Percentiles rank a stretch among this genome's conserved stretches.
Evolutionary conservation across 2,888 invertebrate species (phyloP).

Genomic region (Drosophila sordidula): DNA sequence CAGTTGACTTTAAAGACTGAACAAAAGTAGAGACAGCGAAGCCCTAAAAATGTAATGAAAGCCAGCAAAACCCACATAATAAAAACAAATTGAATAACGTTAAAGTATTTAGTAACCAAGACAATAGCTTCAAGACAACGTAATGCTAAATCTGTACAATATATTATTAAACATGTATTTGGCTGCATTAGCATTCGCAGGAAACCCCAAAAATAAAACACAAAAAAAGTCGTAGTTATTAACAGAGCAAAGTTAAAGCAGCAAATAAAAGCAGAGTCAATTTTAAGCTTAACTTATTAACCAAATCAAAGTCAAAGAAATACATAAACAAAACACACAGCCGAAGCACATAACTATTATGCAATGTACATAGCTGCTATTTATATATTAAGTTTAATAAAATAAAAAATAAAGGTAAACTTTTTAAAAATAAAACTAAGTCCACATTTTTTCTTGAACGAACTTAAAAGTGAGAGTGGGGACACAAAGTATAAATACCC

Average conservation of each 20-base stretch:
- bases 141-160: slow-evolving; percentile 10
- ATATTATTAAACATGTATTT: slow-evolving; percentile 9
- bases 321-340: slow-evolving; percentile 35
- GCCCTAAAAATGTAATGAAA: slow-evolving; percentile 29
- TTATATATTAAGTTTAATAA: slow-evolving; percentile 53
- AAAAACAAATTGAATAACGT: slow-evolving; percentile 36
- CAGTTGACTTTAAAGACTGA: slow-evolving; percentile 78
- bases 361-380: slow-evolving; percentile 51
- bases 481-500: too few species aligned
- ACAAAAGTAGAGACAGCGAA: slow-evolving; percentile 50
- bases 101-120: slow-evolving; percentile 43
- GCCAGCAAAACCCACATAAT: slow-evolving; percentile 23
- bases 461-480: too few species aligned
- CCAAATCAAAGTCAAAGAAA: slow-evolving; percentile 55
- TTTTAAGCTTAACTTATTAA: slow-evolving; percentile 69
- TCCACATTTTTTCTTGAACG: too few species aligned
- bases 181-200: slow-evolving; percentile 24
- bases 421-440: neutral
- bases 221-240: slow-evolving; percentile 27
- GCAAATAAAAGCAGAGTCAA: slow-evolving; percentile 57
- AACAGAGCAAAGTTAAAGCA: slow-evolving; percentile 9
- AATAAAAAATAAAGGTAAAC: slow-evolving; percentile 19
- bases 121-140: slow-evolving; percentile 39
- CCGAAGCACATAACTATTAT: slow-evolving; percentile 42
- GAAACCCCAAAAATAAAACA: slow-evolving; percentile 12